Percentiles rank a stretch among this genome's conserved stretches.
Conservation (phyloP, 2,113 vertebrate species). For the Corydoras sp. region DNA sequence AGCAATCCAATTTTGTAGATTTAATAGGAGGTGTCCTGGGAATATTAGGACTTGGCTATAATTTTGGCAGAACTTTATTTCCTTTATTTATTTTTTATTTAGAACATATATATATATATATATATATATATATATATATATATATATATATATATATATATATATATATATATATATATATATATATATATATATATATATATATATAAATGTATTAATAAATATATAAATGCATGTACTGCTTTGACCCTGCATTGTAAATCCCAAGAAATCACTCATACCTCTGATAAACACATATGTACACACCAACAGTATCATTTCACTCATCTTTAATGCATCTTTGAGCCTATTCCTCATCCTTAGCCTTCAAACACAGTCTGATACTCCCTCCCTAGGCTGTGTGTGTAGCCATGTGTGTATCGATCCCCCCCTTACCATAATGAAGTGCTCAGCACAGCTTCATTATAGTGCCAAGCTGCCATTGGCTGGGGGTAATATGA, state of each 20-base stretch:
- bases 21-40: too few relatives aligned
- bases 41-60: too few relatives aligned
- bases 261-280: constrained; percentile 15
- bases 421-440: constrained; percentile 79
- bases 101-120: too few relatives aligned
- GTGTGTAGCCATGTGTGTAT: constrained; percentile 59
- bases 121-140: too few relatives aligned
- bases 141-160: too few relatives aligned
- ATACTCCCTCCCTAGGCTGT: constrained; percentile 38
- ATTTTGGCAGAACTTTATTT: too few relatives aligned
- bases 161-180: too few relatives aligned
- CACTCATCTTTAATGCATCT: constrained; percentile 26
- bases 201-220: too few relatives aligned
- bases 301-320: constrained; percentile 5
- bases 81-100: neutral
- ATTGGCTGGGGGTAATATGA: constrained; percentile 98
- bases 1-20: too few relatives aligned
- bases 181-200: too few relatives aligned
- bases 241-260: constrained; percentile 19
- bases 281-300: neutral
- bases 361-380: constrained; percentile 8
- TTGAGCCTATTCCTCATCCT: constrained; percentile 2
- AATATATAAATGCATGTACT: too few relatives aligned
- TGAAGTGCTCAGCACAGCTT: constrained; percentile 94
- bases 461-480: constrained; percentile 77